Evolutionary conservation across 1,140 invertebrate species (phyloP).

Genomic region (Papilio aristodemus): DNA sequence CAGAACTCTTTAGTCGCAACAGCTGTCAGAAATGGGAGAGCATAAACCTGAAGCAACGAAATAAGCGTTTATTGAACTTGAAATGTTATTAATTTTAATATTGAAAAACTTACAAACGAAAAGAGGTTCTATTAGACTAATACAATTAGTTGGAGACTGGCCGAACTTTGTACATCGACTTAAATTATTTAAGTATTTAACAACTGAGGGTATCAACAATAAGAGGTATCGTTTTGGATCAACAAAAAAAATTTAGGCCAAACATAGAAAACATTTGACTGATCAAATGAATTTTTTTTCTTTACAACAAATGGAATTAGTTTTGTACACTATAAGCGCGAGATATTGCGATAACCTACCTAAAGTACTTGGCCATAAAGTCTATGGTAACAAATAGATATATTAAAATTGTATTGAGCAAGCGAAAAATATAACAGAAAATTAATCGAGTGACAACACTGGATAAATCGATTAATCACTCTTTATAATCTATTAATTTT

Average conservation of each 20-base stretch:
- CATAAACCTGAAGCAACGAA: constrained; percentile 63
- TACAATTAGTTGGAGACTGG: constrained; percentile 64
- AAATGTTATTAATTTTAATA: constrained; percentile 66
- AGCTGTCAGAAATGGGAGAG: constrained; percentile 38
- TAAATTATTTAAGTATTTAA: constrained; percentile 45
- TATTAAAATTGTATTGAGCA: constrained; percentile 66
- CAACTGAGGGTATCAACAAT: constrained; percentile 48
- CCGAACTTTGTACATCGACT: constrained; percentile 47
- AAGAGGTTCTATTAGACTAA: constrained; percentile 49
- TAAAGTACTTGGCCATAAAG: constrained; percentile 74
- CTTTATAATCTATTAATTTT: background rate
- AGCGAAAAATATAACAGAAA: constrained; percentile 53
- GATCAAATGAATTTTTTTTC: constrained; percentile 42
- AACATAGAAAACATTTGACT: constrained; percentile 47
- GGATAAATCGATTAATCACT: constrained; percentile 20
- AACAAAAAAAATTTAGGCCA: constrained; percentile 62
- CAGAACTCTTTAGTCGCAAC: constrained; percentile 11
- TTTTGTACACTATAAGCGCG: constrained; percentile 66
- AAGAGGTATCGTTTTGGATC: constrained; percentile 44
- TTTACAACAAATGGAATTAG: constrained; percentile 53
- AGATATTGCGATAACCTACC: constrained; percentile 60
- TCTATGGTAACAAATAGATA: constrained; percentile 76
- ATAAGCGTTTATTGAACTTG: constrained; percentile 65
- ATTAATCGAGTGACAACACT: constrained; percentile 46
- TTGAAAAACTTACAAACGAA: constrained; percentile 63